Percentiles rank a stretch among this genome's conserved stretches.
phyloP scores from a whole-genome alignment of 2,797 vertebrate species.

The Gobio occitaniae region DNA sequence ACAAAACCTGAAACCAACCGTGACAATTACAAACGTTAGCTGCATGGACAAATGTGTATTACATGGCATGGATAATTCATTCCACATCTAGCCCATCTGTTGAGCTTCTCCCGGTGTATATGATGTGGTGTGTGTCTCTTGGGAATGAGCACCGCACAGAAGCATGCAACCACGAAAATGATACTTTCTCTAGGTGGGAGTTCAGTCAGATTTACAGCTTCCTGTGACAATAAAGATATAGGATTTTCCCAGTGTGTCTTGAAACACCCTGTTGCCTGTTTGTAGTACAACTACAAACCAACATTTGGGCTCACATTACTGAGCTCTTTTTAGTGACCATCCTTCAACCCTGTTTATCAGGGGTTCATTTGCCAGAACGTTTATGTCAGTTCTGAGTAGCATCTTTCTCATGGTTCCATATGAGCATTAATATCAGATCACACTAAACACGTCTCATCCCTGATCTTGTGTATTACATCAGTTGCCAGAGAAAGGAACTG shows the following conservation, averaged over 20 bases:
- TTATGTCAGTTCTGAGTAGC: slow-evolving; percentile 59
- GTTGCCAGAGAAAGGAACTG: background rate
- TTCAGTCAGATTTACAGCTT: slow-evolving; percentile 29
- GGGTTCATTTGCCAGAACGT: slow-evolving; percentile 72
- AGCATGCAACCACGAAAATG: background rate
- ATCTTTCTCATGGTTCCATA: slow-evolving; percentile 42
- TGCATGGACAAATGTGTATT: background rate
- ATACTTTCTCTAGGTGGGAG: background rate
- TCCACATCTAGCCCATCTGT: background rate
- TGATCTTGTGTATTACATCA: background rate
- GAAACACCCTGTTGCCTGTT: background rate
- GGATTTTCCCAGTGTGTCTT: background rate
- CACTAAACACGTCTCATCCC: slow-evolving; percentile 36
- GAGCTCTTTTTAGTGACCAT: background rate
- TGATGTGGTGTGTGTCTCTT: background rate
- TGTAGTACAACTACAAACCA: background rate
- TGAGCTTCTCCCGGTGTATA: background rate
- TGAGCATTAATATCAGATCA: slow-evolving; percentile 53
- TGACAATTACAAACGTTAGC: background rate
- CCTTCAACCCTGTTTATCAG: slow-evolving; percentile 50
- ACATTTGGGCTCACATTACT: background rate
- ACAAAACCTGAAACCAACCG: no score
- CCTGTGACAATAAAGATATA: background rate
- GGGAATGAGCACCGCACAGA: background rate
- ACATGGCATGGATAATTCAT: background rate